Conservation (phyloP, 1,140 invertebrate species). For the Sminthurinus signatus region DNA sequence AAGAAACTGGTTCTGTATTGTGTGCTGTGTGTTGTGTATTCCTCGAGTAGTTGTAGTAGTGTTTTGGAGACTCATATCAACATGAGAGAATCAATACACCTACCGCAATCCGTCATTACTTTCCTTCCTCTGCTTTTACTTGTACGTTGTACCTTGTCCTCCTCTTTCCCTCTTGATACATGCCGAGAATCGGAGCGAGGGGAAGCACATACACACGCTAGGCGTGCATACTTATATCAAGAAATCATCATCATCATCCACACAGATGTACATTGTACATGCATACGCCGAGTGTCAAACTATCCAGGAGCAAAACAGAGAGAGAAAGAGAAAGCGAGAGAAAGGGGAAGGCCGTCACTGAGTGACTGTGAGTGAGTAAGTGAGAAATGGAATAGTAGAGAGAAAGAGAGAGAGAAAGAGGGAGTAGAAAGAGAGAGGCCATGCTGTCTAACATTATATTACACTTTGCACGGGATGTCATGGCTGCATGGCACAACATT, state of each 20-base stretch:
- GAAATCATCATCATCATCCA: too few species aligned
- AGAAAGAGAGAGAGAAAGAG: slow-evolving; percentile 12
- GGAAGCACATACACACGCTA: too few species aligned
- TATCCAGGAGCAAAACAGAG: background rate
- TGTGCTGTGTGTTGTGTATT: too few species aligned
- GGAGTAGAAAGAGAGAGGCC: slow-evolving; percentile 3
- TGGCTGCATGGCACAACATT: too few species aligned
- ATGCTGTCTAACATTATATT: too few species aligned
- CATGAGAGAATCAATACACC: slow-evolving; percentile 31
- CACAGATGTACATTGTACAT: background rate
- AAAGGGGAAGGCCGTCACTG: background rate
- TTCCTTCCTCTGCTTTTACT: slow-evolving; percentile 13
- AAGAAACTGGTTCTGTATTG: background rate
- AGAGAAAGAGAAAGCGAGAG: background rate
- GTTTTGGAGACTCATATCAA: slow-evolving; percentile 18
- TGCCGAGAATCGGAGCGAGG: too few species aligned
- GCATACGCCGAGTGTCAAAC: background rate
- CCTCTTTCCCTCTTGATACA: too few species aligned
- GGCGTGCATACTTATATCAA: background rate
- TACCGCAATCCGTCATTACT: slow-evolving; percentile 35
- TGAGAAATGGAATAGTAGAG: background rate
- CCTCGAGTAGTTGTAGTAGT: too few species aligned
- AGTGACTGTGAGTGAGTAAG: slow-evolving; percentile 5
- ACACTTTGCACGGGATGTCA: too few species aligned
- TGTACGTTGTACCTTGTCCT: too few species aligned